Evolutionary conservation across 2,888 invertebrate species (phyloP).

Genomic region (Drepanosiphum platanoidis): DNA sequence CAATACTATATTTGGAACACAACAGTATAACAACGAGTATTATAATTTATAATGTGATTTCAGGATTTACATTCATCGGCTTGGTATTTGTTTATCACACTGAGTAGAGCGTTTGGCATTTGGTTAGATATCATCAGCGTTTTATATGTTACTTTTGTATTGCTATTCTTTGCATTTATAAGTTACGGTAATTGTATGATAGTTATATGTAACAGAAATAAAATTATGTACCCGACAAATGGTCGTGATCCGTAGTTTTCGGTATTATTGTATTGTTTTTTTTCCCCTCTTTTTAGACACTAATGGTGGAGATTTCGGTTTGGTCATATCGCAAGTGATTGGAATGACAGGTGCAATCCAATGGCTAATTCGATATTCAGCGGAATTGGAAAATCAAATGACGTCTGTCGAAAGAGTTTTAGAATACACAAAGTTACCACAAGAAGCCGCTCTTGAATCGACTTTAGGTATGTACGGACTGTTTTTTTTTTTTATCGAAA

Average conservation of each 20-base stretch:
- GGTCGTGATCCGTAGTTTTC: not conserved
- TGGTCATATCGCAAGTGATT: slow-evolving; percentile 84
- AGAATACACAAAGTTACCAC: slow-evolving; percentile 79
- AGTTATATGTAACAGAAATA: not conserved
- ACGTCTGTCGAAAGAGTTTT: slow-evolving; percentile 89
- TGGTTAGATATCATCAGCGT: slow-evolving; percentile 91
- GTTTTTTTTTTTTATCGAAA: too few species aligned
- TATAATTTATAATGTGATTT: not conserved
- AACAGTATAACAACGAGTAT: too few species aligned
- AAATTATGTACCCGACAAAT: not conserved
- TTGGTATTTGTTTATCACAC: slow-evolving; percentile 89
- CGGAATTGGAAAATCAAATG: slow-evolving; percentile 88
- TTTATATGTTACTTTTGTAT: slow-evolving; percentile 84
- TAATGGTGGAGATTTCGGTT: slow-evolving; percentile 78
- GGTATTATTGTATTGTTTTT: not conserved
- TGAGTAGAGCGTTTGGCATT: slow-evolving; percentile 94
- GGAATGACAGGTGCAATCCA: slow-evolving; percentile 81
- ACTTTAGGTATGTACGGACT: slow-evolving; percentile 63
- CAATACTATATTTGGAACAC: too few species aligned
- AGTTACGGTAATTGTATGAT: slow-evolving; percentile 59
- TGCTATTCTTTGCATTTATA: slow-evolving; percentile 81
- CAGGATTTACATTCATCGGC: slow-evolving; percentile 73
- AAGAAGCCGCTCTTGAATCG: slow-evolving; percentile 68
- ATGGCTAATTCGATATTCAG: slow-evolving; percentile 93
- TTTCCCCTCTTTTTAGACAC: slow-evolving; percentile 36